A percentile compares a stretch with the other conserved stretches of the same genome.
phyloP scores from a whole-genome alignment of 1,140 invertebrate genomes.

The Oedothorax gibbosus region DNA sequence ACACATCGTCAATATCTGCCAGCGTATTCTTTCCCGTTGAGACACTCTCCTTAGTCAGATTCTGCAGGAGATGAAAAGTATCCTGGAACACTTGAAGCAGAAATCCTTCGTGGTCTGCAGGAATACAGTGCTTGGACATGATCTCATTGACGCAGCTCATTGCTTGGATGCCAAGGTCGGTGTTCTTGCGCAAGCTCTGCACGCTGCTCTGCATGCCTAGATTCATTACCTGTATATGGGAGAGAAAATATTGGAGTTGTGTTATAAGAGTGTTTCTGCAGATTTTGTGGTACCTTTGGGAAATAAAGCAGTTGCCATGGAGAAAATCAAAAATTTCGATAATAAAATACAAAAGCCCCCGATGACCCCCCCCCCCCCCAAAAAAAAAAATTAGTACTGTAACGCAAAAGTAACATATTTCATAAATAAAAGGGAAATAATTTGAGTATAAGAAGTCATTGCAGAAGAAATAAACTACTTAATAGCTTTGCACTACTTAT shows the following conservation, averaged over 20 bases:
- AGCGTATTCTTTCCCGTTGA: constrained; percentile 65
- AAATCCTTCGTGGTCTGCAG: constrained; percentile 80
- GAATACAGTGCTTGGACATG: constrained; percentile 87
- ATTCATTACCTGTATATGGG: constrained; percentile 26
- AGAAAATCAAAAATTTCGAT: too few relatives aligned
- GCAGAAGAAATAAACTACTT: too few relatives aligned
- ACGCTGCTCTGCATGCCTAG: constrained; percentile 46
- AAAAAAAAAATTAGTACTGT: too few relatives aligned
- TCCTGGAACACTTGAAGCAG: constrained; percentile 78
- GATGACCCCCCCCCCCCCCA: too few relatives aligned
- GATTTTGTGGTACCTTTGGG: not conserved
- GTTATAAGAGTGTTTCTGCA: not conserved
- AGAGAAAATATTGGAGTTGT: not conserved
- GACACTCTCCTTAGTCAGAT: constrained; percentile 70
- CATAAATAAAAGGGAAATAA: too few relatives aligned
- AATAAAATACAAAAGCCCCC: too few relatives aligned
- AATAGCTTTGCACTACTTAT: too few relatives aligned
- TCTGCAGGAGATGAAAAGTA: constrained; percentile 71
- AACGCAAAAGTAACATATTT: too few relatives aligned
- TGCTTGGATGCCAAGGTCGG: constrained; percentile 76
- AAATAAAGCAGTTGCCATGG: too few relatives aligned
- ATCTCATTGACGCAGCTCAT: constrained; percentile 90
- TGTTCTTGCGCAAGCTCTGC: constrained; percentile 43
- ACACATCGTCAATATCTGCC: constrained; percentile 70
- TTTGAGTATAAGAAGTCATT: too few relatives aligned